A percentile compares a stretch with the other conserved stretches of the same genome.
phyloP scores from a whole-genome alignment of 2,888 invertebrate species.

The Dasypogon diadema region DNA sequence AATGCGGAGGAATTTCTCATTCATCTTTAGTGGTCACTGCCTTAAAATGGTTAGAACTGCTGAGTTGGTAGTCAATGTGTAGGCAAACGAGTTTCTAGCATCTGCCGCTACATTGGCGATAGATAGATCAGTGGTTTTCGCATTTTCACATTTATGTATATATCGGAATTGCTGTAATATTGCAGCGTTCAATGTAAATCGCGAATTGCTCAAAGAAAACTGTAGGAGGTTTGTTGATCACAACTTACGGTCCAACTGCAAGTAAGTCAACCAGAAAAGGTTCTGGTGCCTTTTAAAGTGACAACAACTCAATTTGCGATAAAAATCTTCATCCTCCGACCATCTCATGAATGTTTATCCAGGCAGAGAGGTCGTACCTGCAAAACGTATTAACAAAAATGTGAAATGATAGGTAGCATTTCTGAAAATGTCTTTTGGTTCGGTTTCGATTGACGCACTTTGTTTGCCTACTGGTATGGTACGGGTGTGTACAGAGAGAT shows the following conservation, averaged over 20 bases:
- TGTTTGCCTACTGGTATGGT: background rate
- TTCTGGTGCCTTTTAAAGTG: constrained; percentile 10
- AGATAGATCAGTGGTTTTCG: background rate
- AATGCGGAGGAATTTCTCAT: constrained; percentile 28
- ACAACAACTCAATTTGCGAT: constrained; percentile 19
- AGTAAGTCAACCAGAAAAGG: constrained; percentile 9
- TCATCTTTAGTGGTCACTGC: background rate
- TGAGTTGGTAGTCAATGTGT: constrained; percentile 6
- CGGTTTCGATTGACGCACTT: background rate
- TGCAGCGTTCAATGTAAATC: background rate
- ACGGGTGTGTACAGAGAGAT: no score
- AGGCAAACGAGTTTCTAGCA: constrained; percentile 27
- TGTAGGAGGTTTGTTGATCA: constrained; percentile 1
- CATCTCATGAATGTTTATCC: background rate
- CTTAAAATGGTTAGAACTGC: constrained; percentile 14
- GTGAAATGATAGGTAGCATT: no score
- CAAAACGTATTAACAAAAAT: constrained; percentile 1
- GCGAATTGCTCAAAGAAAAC: background rate
- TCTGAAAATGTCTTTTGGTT: no score
- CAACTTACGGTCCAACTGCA: background rate
- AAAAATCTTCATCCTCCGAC: background rate
- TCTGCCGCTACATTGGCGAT: constrained; percentile 2
- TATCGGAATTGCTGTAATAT: background rate
- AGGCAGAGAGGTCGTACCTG: no score
- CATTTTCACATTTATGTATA: constrained; percentile 1